Evolutionary conservation across 2,797 vertebrate genomes (phyloP), one percentile per base, ranked within the genome.

Genomic region (Lutjanus argentimaculatus): DNA sequence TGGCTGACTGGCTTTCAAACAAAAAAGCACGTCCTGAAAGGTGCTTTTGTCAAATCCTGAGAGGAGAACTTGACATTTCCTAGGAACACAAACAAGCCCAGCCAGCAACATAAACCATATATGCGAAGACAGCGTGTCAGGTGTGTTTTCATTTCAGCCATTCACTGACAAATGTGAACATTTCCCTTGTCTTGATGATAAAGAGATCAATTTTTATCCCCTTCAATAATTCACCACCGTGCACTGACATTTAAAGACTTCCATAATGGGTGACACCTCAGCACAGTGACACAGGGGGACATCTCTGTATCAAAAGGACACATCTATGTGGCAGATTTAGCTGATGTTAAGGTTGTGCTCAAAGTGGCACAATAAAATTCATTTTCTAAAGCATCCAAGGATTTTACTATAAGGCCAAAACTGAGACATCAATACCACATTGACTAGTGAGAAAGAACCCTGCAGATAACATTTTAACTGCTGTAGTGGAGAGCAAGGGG

Each of bases 201-300:
- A 88, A 86, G 57, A 36, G 48, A 79, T 92, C 21, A 8, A 68
- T 88, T 82, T 88, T 79, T 62, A 79, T 79, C 67, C 2, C 19
- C 43, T 85, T 88, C 85, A 88, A 87, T 88, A 83, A 87, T 84
- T 89, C 68, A 93, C 70, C 1, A 43, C 62, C 1, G 48, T 0
- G 17, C 84, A 59, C 75, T 91, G 91, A 88, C 90, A 93, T 93
- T 93, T 92, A 76, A 78, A 85, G 19, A 6, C 64, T 57, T 67
- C 79, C 65, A 81, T 81, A 88, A 88, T 75, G 61, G 84, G 21
- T 46, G 58, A 85, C 80, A 64, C 70, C 63, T 83, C 72, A 74
- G 70, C 67, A 77, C 58, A 61, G 65, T 45, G 75, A 75, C 79
- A 75, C 82, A 80, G 57, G 74, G 67, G 79, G 69, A 71, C 63